These are phyloP conservation scores for Drosophila suzukii DNA, from an alignment of 1,140 invertebrate genomes.

Conservation along the genomic window DNA sequence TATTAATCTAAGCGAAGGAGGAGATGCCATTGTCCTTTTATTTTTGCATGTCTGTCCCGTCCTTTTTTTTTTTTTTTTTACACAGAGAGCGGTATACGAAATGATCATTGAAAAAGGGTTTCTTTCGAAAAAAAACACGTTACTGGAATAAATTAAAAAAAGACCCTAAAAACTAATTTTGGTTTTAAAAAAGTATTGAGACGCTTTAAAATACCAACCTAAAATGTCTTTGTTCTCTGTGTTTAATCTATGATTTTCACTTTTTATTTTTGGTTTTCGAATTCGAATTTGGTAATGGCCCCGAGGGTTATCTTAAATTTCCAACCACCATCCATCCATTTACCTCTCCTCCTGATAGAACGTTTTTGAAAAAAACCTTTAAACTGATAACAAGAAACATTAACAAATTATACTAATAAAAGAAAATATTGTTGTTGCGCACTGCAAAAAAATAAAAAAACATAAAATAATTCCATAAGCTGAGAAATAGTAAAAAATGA, in stretches of 20 bases:
- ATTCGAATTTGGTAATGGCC: neutral
- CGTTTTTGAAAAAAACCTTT: neutral
- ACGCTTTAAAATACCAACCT: neutral
- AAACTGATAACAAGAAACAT: constrained; percentile 8
- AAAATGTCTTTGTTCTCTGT: neutral
- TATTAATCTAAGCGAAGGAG: constrained; percentile 35
- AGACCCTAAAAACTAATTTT: neutral
- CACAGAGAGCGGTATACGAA: neutral
- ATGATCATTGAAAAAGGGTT: too few species aligned
- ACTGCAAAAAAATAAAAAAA: constrained; percentile 18
- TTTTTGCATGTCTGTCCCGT: neutral
- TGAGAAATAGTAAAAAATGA: constrained; percentile 1
- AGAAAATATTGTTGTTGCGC: constrained; percentile 24
- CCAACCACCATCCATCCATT: neutral
- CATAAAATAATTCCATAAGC: constrained; percentile 6
- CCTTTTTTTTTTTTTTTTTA: neutral
- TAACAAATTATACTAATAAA: constrained; percentile 12
- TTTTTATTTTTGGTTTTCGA: neutral
- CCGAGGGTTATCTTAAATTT: neutral
- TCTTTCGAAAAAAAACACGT: neutral
- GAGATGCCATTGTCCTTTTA: neutral
- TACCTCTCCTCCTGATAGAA: neutral
- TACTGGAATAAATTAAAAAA: neutral
- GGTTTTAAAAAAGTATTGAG: neutral
- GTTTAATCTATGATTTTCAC: neutral